phyloP scores from a whole-genome alignment of 2,888 invertebrate species.

The Diaperis boleti region DNA sequence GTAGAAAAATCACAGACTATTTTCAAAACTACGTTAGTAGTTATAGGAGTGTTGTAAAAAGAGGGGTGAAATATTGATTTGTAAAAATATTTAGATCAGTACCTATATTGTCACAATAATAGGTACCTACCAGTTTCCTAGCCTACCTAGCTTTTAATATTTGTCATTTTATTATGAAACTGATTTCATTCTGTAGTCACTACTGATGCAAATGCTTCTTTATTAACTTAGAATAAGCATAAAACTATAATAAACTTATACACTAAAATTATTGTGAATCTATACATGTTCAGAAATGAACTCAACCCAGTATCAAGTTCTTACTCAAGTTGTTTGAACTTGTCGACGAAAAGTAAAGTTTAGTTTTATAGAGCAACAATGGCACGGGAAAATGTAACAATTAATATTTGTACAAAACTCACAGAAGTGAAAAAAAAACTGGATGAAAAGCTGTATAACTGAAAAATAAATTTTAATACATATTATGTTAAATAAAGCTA shows the following conservation, averaged over 20 bases:
- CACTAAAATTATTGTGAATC: slow-evolving; percentile 34
- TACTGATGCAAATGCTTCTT: slow-evolving; percentile 33
- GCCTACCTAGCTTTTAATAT: slow-evolving; percentile 20
- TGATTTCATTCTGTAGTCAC: slow-evolving; percentile 27
- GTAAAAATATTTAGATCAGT: slow-evolving; percentile 31
- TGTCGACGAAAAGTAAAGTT: too few species aligned
- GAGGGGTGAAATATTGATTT: slow-evolving; percentile 22
- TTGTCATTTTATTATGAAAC: slow-evolving; percentile 4
- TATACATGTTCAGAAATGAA: too few species aligned
- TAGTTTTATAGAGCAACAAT: too few species aligned
- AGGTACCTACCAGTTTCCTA: slow-evolving; percentile 33
- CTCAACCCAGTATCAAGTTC: too few species aligned
- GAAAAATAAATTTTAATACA: slow-evolving; percentile 27
- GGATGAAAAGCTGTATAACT: too few species aligned
- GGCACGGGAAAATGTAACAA: too few species aligned
- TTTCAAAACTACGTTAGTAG: slow-evolving; percentile 9
- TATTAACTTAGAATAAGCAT: slow-evolving; percentile 25
- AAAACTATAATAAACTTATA: background rate
- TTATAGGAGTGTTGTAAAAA: background rate
- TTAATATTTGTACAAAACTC: too few species aligned
- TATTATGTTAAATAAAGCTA: too few species aligned
- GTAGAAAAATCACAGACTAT: slow-evolving; percentile 31
- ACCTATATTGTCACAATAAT: slow-evolving; percentile 35
- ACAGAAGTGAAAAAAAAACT: too few species aligned
- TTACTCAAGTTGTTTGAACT: too few species aligned